Evolutionary conservation across 23 tunicate genomes (phyloP), one percentile per base, ranked within the genome.

Genomic region (Halocynthia roretzi): DNA sequence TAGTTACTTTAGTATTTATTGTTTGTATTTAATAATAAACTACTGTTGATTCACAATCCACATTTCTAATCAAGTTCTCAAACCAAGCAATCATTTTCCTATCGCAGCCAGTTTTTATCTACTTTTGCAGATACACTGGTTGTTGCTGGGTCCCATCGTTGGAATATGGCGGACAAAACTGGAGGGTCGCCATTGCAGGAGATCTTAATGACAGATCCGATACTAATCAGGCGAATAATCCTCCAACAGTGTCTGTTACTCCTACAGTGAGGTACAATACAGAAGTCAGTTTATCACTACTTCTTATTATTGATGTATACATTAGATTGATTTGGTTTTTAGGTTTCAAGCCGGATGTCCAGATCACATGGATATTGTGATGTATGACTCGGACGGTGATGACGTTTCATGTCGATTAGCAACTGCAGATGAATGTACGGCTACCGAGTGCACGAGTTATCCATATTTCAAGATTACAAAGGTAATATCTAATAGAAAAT

Each of bases 341-440:
- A 91, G 97, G 58, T 67, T 91, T 75, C 97, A 85, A 62, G 76
- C 73, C 14, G 97, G 91, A 9, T 91, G 97, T 70, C 97, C 97
- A 20, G 51, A 8, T 18, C 70, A 81, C 15, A 55, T 91, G 6
- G 64, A 81, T 22, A 58, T 91, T 5, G 82, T 86, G 56, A 71
- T 80, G 18, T 62, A 85, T 8, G 97, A 91, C 68, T 78, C 82
- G 6, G 87, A 91, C 64, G 83, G 64, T 12, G 91, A 91, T 57
- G 56, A 15, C 15, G 77, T 85, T 6, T 49, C 54, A 8, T 91
- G 97, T 62, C 65, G 87, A 10, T 81, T 85, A 72, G 87, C 62
- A 54, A 31, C 44, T 31, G 44, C 44, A 31, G 44, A 31, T 31
- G 65, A 53, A 53, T 74, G 78, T 56, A 15, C 23, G 8, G 1